Conservation (phyloP, 1,140 invertebrate genomes). For the Drosophila erecta region DNA sequence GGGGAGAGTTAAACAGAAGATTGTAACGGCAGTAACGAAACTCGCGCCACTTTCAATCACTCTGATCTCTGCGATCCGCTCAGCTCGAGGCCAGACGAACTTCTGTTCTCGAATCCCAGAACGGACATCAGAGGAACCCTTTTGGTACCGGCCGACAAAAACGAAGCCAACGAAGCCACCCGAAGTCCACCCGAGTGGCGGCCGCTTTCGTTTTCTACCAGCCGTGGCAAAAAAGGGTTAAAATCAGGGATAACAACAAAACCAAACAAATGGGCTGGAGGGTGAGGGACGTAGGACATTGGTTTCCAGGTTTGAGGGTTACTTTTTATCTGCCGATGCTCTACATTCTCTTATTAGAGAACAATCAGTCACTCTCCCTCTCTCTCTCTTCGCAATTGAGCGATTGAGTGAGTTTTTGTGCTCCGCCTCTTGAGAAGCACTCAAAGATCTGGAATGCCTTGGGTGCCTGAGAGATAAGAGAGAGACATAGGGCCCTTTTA, state of each 20-base stretch:
- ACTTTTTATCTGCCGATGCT: slow-evolving; percentile 29
- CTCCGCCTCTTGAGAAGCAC: slow-evolving; percentile 54
- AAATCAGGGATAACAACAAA: slow-evolving; percentile 35
- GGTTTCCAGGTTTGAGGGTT: slow-evolving; percentile 35
- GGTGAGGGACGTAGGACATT: slow-evolving; percentile 42
- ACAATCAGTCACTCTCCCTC: background rate
- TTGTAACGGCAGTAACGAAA: slow-evolving; percentile 29
- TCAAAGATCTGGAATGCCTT: slow-evolving; percentile 19
- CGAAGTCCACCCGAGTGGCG: slow-evolving; percentile 12
- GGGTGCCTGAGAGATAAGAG: slow-evolving; percentile 10
- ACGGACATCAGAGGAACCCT: slow-evolving; percentile 67
- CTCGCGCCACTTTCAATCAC: slow-evolving; percentile 31
- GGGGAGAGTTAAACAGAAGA: slow-evolving; percentile 2
- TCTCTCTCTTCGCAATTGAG: slow-evolving; percentile 4
- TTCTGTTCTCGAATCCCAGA: slow-evolving; percentile 59
- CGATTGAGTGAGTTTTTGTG: slow-evolving; percentile 48
- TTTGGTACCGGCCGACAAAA: slow-evolving; percentile 29
- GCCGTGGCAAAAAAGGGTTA: slow-evolving; percentile 69
- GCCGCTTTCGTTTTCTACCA: slow-evolving; percentile 65
- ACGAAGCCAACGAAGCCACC: slow-evolving; percentile 4
- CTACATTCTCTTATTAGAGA: slow-evolving; percentile 20
- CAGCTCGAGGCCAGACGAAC: slow-evolving; percentile 81
- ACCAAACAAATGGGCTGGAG: slow-evolving; percentile 17
- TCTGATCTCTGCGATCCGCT: slow-evolving; percentile 69
- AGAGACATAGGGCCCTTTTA: slow-evolving; percentile 9